Evolutionary conservation across 2,888 invertebrate genomes (phyloP), one percentile per base, ranked within the genome.

Genomic region (Lepidocyrtinus sp.): DNA sequence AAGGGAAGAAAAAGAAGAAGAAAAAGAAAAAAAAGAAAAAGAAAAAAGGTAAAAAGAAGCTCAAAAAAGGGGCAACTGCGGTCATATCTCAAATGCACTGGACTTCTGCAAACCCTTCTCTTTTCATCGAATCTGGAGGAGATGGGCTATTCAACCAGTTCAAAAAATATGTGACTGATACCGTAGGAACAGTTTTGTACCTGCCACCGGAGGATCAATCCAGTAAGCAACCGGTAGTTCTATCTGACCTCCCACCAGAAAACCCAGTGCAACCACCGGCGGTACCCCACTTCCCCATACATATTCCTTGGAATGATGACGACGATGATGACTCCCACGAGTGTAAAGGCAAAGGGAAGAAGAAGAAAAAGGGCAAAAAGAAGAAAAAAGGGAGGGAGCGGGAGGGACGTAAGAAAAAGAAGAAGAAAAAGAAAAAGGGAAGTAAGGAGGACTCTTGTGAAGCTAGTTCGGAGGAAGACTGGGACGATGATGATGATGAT

Each of bases 21-120:
- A 69, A 79, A 59, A 75, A 70, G 26, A 78, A 73, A 19, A 75
- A 81, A 69, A 63, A 70, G 19, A 77, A 74, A 50, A 71, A 64
- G 67, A 68, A 46, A 22, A 45, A 25, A n/a, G 55, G 73, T 22
- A 46, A 78, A 17, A 27, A 79, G 36, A 73, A 78, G 26, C 67
- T 70, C 26, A 81, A 69, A 21, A 64, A n/a, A 21, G 46, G 3
- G 5, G 25, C 7, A 27, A 68, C 25, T 9, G 73, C 64, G 2
- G 63, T 73, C 1, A 27, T 62, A 17, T 63, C 72, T 1, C 72
- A 72, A 62, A 45, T 72, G 63, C 72, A 72, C 62, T 72, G 72
- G 72, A 26, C 36, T n/a, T 21, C 63, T 1, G 73, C 25, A 2
- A 74, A 62, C n/a, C 73, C 73, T 0, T 74, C 73, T 1, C 17